Conservation (phyloP, 2,113 vertebrate species). For the Clinocottus analis region DNA sequence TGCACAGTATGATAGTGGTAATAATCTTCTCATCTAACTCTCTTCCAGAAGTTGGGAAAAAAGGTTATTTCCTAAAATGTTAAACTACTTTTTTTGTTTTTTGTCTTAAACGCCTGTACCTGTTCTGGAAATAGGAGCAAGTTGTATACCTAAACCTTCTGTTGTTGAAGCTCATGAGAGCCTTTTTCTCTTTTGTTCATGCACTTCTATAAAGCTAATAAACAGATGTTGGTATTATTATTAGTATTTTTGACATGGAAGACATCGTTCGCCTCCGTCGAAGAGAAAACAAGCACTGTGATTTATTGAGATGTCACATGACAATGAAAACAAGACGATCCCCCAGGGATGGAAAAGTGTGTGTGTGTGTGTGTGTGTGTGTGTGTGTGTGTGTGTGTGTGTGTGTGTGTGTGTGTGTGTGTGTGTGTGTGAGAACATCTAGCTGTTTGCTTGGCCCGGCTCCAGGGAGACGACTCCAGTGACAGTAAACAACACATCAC, state of each 20-base stretch:
- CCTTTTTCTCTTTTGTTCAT: background rate
- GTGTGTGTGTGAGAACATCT: constrained; percentile 1
- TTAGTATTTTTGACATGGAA: background rate
- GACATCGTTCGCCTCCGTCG: background rate
- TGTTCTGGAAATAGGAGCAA: background rate
- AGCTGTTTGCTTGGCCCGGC: constrained; percentile 17
- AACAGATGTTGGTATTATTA: background rate
- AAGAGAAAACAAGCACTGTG: constrained; percentile 24
- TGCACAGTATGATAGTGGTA: background rate
- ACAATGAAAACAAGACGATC: constrained; percentile 37
- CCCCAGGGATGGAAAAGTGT: constrained; percentile 24
- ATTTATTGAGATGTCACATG: constrained; percentile 64
- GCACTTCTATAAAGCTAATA: background rate
- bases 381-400: too few relatives aligned
- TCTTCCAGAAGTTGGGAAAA: background rate
- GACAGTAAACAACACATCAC: constrained; percentile 67
- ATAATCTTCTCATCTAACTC: background rate
- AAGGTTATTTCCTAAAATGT: constrained; percentile 1
- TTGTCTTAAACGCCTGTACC: background rate
- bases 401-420: too few relatives aligned
- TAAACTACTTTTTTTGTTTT: background rate
- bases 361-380: constrained; percentile 1
- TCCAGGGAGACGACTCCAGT: constrained; percentile 66
- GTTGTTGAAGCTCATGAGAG: background rate
- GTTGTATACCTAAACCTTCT: background rate